phyloP scores from a whole-genome alignment of 2,113 vertebrate species.

The Nibea coibor region DNA sequence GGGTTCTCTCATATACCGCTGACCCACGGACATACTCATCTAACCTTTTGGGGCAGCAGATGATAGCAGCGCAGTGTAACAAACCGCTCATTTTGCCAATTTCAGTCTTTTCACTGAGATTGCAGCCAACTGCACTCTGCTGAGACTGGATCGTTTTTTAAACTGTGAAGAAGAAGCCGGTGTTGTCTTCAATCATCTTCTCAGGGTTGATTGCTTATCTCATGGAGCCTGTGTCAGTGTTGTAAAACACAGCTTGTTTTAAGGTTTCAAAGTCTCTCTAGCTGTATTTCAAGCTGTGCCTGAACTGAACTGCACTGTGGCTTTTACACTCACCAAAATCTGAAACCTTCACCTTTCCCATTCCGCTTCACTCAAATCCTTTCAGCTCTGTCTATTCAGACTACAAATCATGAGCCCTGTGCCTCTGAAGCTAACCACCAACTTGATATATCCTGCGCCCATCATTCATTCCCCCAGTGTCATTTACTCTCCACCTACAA shows the following conservation, averaged over 20 bases:
- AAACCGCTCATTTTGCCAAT: conserved; percentile 17
- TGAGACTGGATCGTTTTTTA: neutral
- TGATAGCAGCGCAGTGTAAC: neutral
- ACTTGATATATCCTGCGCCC: conserved; percentile 40
- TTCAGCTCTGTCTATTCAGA: conserved; percentile 51
- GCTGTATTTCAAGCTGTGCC: conserved; percentile 24
- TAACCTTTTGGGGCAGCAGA: conserved; percentile 28
- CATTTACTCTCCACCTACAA: conserved; percentile 55
- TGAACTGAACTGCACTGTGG: conserved; percentile 4
- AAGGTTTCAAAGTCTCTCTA: conserved; percentile 12
- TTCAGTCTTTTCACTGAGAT: conserved; percentile 24
- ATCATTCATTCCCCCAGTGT: conserved; percentile 46
- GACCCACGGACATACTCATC: conserved; percentile 24
- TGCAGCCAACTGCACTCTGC: neutral
- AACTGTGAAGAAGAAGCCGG: conserved; percentile 3
- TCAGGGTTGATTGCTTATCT: conserved; percentile 37
- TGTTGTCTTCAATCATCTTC: conserved; percentile 37
- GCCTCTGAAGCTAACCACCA: conserved; percentile 23
- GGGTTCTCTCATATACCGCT: conserved; percentile 38
- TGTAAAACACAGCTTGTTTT: conserved; percentile 29
- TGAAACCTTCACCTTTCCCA: conserved; percentile 35
- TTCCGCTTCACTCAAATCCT: conserved; percentile 16
- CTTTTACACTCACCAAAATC: conserved; percentile 13
- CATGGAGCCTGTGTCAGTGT: conserved; percentile 26
- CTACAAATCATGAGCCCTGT: conserved; percentile 30